Percentiles rank a stretch among this genome's conserved stretches.
These are phyloP conservation scores for Puma concolor DNA, from an alignment of 2,113 vertebrate genomes.

Conservation along the genomic window DNA sequence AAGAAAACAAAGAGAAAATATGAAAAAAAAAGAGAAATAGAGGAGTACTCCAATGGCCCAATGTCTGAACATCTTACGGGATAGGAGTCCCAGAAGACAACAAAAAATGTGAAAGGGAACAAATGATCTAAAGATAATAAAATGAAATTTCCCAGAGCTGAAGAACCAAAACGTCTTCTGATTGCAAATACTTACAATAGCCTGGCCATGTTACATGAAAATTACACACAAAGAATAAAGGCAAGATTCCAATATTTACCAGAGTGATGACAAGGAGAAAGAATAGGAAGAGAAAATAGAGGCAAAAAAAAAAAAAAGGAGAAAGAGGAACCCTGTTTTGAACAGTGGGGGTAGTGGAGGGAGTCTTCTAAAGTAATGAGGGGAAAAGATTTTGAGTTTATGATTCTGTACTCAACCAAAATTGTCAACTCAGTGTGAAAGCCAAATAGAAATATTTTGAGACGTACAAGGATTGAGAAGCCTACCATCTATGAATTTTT, in stretches of 20 bases:
- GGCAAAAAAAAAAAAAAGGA: background rate
- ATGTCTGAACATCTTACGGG: background rate
- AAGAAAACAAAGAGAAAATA: background rate
- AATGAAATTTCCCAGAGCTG: background rate
- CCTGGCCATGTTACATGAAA: background rate
- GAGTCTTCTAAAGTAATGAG: background rate
- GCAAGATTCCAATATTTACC: background rate
- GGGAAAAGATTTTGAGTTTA: background rate
- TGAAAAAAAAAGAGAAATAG: background rate
- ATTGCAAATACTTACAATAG: background rate
- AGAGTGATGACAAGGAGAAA: background rate
- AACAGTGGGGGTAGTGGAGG: background rate
- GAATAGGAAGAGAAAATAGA: background rate
- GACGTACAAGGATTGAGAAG: background rate
- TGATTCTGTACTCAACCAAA: background rate
- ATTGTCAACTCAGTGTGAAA: background rate
- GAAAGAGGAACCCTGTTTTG: background rate
- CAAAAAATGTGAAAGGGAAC: background rate
- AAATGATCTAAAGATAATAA: slow-evolving; percentile 7
- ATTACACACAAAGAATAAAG: background rate
- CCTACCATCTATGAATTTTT: background rate
- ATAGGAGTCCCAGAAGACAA: background rate
- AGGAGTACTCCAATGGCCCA: background rate
- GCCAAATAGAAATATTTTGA: background rate
- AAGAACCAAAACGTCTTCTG: background rate